Conservation (phyloP, 2,888 invertebrate species). For the Scrobipalpa atriplicella region DNA sequence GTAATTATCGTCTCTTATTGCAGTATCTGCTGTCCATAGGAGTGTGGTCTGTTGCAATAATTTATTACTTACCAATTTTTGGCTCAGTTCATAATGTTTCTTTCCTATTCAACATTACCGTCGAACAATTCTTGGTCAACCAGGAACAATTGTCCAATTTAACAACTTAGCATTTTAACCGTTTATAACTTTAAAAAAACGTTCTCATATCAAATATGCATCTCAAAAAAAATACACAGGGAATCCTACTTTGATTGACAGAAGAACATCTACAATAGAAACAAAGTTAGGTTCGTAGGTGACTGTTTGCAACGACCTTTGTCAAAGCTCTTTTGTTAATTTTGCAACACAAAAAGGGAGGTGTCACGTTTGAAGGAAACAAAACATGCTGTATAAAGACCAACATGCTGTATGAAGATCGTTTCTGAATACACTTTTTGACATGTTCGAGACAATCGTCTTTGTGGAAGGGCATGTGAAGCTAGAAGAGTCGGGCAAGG, state of each 20-base stretch:
- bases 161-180: slow-evolving; percentile 2
- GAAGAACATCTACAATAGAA: slow-evolving; percentile 41
- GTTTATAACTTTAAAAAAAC: slow-evolving; percentile 25
- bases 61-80: no score
- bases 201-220: slow-evolving; percentile 51
- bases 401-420: slow-evolving; percentile 28
- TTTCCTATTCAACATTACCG: no score
- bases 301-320: slow-evolving; percentile 41
- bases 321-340: slow-evolving; percentile 28
- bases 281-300: slow-evolving; percentile 54
- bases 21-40: no score
- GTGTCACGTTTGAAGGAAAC: slow-evolving; percentile 55
- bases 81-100: no score
- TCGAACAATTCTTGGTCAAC: background rate
- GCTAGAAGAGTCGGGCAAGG: background rate
- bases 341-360: slow-evolving; percentile 47
- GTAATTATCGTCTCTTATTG: no score
- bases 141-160: background rate
- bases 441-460: slow-evolving; percentile 19
- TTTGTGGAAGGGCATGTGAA: background rate
- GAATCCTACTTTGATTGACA: slow-evolving; percentile 56
- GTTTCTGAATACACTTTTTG: slow-evolving; percentile 34
- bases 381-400: slow-evolving; percentile 41
- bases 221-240: slow-evolving; percentile 54
- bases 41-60: no score